Evolutionary conservation across 2,888 invertebrate genomes (phyloP), one percentile per base, ranked within the genome.

Genomic region (Venustoraphidia nigricollis): DNA sequence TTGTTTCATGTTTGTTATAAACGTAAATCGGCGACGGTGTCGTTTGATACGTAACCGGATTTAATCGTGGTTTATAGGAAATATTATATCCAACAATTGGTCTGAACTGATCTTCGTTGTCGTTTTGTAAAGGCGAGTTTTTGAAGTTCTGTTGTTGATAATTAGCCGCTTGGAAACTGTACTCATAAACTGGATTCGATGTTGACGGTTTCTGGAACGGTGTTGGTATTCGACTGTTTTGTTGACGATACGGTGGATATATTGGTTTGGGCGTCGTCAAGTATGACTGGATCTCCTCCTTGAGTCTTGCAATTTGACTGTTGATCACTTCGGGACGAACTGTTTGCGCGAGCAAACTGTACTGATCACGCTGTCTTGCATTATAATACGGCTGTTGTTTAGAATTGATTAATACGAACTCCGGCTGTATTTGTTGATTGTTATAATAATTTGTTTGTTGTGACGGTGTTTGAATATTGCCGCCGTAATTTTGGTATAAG

Each of bases 151-250:
- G 70, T 53, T 70, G 66, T 27, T 63, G 64, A 51, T 71, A 71
- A 54, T 71, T 69, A 9, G 76, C 71, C 0, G 78, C 73, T 59
- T 85, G 79, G 59, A 80, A 85, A 57, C 79, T 82, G 60, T 79
- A 86, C 59, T 85, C 83, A 60, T 83, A 85, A 8, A 80, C 71
- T 1, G 83, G 80, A 58, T 78, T 75, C 1, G 74, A 62, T 45
- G 73, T 66, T 10, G 73, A 65, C 58, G 75, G 75, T 8, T 72
- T 68, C 58, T 75, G 69, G 57, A 67, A 68, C 14, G 63, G 62
- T 37, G 56, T 58, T 49, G 51, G 49, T 48, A 41, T 52, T 49
- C 27, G 52, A 49, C 34, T 37, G 38, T 37, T 42, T 11, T 42
- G 49, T 39, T 47, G 44, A 51, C 14, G 34, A 37, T 46, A 37